Evolutionary conservation across 2,888 invertebrate genomes (phyloP).

Genomic region (Coelopa pilipes): DNA sequence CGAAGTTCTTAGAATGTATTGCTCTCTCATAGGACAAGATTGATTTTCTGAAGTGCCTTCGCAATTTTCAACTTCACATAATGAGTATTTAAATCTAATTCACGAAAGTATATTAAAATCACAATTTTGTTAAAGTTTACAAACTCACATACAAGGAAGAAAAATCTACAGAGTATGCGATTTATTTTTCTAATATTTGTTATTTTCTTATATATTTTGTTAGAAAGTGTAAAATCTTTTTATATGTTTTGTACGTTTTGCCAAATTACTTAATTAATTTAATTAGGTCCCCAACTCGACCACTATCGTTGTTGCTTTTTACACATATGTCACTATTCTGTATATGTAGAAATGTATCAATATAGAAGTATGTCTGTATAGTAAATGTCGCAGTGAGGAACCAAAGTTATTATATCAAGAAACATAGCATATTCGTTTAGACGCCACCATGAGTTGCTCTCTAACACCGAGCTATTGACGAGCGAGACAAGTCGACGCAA

Average conservation of each 20-base stretch:
- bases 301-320: too few species aligned
- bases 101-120: conserved; percentile 5
- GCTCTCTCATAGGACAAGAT: neutral
- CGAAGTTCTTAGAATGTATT: neutral
- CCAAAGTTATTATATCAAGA: neutral
- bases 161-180: neutral
- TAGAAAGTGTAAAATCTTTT: conserved; percentile 13
- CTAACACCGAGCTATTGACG: too few species aligned
- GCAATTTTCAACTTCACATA: conserved; percentile 20
- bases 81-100: conserved; percentile 22
- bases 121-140: neutral
- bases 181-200: conserved; percentile 4
- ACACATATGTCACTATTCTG: too few species aligned
- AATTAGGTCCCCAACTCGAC: neutral
- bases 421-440: too few species aligned
- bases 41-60: conserved; percentile 10
- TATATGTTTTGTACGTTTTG: conserved; percentile 23
- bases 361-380: too few species aligned
- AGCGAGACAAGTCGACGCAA: conserved; percentile 1
- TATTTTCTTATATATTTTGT: conserved; percentile 8
- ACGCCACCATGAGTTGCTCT: too few species aligned
- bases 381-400: neutral
- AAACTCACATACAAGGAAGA: conserved; percentile 7
- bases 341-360: too few species aligned
- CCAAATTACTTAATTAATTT: conserved; percentile 34